Evolutionary conservation across 2,888 invertebrate species (phyloP).

Genomic region (Synanthedon andrenaeformis): DNA sequence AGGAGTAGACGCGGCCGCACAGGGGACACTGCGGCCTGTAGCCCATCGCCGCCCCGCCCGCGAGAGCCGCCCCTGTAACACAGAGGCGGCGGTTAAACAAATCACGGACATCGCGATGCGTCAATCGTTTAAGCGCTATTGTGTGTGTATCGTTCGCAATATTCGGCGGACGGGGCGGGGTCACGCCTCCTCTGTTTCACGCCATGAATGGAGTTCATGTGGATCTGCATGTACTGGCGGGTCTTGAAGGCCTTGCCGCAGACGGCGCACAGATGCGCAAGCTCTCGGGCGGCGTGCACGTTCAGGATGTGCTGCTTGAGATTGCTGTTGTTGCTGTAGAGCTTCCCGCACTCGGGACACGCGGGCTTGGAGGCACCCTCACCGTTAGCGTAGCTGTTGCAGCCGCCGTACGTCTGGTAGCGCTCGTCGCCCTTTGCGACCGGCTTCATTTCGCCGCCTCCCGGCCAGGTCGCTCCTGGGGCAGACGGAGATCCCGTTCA

Average conservation of each 20-base stretch:
- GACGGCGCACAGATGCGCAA: slow-evolving; percentile 72
- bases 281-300: slow-evolving; percentile 73
- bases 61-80: slow-evolving; percentile 75
- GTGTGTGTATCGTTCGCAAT: slow-evolving; percentile 43
- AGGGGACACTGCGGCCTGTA: slow-evolving; percentile 77
- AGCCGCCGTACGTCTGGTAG: slow-evolving; percentile 19
- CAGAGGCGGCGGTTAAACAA: slow-evolving; percentile 72
- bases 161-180: slow-evolving; percentile 33
- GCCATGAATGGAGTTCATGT: slow-evolving; percentile 76
- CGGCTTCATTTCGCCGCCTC: slow-evolving; percentile 28
- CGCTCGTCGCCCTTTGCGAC: slow-evolving; percentile 20
- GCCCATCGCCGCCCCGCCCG: slow-evolving; percentile 65
- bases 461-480: slow-evolving; percentile 60
- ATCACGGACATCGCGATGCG: slow-evolving; percentile 21
- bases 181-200: slow-evolving; percentile 71
- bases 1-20: slow-evolving; percentile 79
- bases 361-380: slow-evolving; percentile 66
- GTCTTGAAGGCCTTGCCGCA: slow-evolving; percentile 78
- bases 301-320: slow-evolving; percentile 78
- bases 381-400: slow-evolving; percentile 33
- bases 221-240: slow-evolving; percentile 78
- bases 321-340: slow-evolving; percentile 77
- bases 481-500: slow-evolving; percentile 61
- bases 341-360: slow-evolving; percentile 76
- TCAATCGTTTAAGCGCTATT: slow-evolving; percentile 47